A percentile compares a stretch with the other conserved stretches of the same genome.
Evolutionary conservation across 2,797 vertebrate genomes (phyloP).

Genomic region (Hylomyscus alleni): DNA sequence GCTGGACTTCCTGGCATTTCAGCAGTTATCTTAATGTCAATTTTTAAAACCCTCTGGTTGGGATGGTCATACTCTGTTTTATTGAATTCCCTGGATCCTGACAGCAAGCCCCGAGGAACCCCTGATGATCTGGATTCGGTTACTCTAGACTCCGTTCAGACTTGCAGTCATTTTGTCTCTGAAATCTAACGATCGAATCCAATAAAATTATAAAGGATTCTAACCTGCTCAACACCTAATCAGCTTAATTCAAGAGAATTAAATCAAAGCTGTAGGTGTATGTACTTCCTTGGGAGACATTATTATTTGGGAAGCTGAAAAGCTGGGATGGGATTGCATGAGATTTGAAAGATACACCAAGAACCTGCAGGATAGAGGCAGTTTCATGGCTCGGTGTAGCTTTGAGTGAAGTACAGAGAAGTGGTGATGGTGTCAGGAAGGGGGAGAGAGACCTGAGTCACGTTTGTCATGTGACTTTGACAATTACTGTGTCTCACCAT

Average conservation of each 20-base stretch:
- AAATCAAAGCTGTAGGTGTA: slow-evolving; percentile 86
- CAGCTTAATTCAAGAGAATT: slow-evolving; percentile 87
- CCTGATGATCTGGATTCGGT: slow-evolving; percentile 64
- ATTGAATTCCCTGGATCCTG: background rate
- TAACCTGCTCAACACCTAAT: slow-evolving; percentile 87
- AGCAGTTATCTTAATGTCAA: slow-evolving; percentile 53
- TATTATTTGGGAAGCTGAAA: slow-evolving; percentile 78
- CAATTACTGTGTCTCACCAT: background rate
- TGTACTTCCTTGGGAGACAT: slow-evolving; percentile 80
- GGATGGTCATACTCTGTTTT: background rate
- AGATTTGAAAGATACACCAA: slow-evolving; percentile 70
- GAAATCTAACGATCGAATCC: slow-evolving; percentile 86
- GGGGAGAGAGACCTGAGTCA: background rate
- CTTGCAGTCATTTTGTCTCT: slow-evolving; percentile 86
- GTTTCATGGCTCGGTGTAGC: slow-evolving; percentile 24
- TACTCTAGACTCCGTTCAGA: slow-evolving; percentile 80
- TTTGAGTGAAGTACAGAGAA: background rate
- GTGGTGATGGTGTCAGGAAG: rapidly evolving
- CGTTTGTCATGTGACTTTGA: background rate
- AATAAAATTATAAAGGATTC: slow-evolving; percentile 87
- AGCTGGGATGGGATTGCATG: slow-evolving; percentile 48
- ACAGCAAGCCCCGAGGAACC: slow-evolving; percentile 69
- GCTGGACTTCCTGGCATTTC: slow-evolving; percentile 64
- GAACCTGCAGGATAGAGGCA: slow-evolving; percentile 9
- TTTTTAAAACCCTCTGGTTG: slow-evolving; percentile 28